phyloP scores from a whole-genome alignment of 2,888 invertebrate species.

The Melangyna quadrimaculata region DNA sequence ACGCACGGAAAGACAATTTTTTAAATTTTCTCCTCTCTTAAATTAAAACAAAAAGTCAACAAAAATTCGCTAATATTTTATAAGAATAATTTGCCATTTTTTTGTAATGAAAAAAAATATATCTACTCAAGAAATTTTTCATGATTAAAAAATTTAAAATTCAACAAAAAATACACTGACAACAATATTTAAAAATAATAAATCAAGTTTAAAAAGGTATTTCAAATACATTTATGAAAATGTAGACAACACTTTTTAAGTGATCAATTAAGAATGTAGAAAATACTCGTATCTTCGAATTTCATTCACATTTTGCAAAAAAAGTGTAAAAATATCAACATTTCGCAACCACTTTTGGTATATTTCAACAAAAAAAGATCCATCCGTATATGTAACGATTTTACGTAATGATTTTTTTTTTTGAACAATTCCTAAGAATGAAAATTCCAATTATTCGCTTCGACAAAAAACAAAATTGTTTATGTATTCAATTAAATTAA shows the following conservation, averaged over 20 bases:
- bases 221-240: not conserved
- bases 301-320: slow-evolving; percentile 24
- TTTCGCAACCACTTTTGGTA: slow-evolving; percentile 36
- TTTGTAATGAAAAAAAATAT: slow-evolving; percentile 14
- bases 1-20: slow-evolving; percentile 31
- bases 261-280: slow-evolving; percentile 1
- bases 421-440: slow-evolving; percentile 6
- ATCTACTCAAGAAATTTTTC: not conserved
- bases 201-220: not conserved
- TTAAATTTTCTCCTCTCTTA: not conserved
- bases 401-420: slow-evolving; percentile 55
- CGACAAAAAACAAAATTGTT: slow-evolving; percentile 26
- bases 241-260: not conserved
- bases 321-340: not conserved
- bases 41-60: slow-evolving; percentile 20
- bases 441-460: slow-evolving; percentile 28
- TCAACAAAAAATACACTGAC: not conserved
- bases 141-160: not conserved
- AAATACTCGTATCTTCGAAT: not conserved
- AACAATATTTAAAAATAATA: not conserved
- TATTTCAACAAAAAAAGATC: not conserved
- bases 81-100: slow-evolving; percentile 16
- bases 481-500: slow-evolving; percentile 40
- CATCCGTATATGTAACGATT: slow-evolving; percentile 44
- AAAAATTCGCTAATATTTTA: slow-evolving; percentile 17